These are phyloP conservation scores for Cyphomyrus plagiostoma DNA, from an alignment of 2,113 vertebrate genomes.

Conservation along the genomic window DNA sequence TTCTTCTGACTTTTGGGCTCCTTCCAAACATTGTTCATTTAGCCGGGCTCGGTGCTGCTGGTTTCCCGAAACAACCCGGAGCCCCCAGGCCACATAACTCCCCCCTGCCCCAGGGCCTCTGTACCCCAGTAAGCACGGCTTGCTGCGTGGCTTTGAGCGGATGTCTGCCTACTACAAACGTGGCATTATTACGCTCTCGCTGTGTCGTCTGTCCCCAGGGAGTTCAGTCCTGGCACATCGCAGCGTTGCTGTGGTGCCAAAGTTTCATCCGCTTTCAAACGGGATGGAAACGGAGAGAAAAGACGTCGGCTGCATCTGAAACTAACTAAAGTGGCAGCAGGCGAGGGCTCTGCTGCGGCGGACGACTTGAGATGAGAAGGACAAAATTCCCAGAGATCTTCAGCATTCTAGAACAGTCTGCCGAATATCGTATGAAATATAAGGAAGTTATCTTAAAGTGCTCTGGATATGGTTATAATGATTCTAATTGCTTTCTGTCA, in stretches of 20 bases:
- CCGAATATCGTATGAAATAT: background rate
- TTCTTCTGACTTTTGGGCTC: constrained; percentile 23
- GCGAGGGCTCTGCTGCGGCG: background rate
- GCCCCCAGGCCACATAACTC: background rate
- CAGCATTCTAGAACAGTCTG: background rate
- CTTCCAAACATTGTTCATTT: constrained; percentile 32
- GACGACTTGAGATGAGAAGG: background rate
- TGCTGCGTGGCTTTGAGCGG: background rate
- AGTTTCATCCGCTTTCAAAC: background rate
- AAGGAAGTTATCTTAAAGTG: background rate
- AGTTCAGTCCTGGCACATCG: background rate
- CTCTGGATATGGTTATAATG: background rate
- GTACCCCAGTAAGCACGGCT: background rate
- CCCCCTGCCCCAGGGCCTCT: background rate
- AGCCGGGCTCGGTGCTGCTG: background rate
- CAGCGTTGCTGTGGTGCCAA: background rate
- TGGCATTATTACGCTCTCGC: background rate
- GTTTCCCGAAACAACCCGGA: constrained; percentile 18
- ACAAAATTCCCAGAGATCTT: background rate
- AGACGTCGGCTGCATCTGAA: background rate
- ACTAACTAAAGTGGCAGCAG: background rate
- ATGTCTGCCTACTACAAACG: constrained; percentile 7
- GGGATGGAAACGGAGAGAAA: background rate
- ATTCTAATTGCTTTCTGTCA: background rate
- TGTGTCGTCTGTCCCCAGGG: background rate